Percentiles rank a stretch among this genome's conserved stretches.
Conservation (phyloP, 1,140 invertebrate genomes). For the Brachionus koreanus region DNA sequence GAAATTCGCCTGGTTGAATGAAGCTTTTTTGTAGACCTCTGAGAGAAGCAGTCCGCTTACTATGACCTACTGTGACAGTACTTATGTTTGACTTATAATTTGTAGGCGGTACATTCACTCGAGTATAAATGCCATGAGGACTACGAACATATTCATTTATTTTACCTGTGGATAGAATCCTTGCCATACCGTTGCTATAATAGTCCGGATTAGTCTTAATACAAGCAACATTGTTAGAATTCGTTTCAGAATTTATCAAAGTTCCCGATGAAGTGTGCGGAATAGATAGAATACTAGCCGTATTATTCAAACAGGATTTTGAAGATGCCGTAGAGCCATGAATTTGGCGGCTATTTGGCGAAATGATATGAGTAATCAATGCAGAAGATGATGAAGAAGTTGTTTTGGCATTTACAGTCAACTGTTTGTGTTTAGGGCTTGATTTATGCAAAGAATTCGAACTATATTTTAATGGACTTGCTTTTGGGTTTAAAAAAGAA, state of each 20-base stretch:
- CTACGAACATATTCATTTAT: conserved; percentile 34
- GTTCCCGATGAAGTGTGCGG: not conserved
- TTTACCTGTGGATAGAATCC: conserved; percentile 5
- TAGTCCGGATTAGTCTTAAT: conserved; percentile 15
- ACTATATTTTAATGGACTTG: not conserved
- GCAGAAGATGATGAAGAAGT: not conserved
- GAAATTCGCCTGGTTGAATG: not conserved
- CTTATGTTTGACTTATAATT: not conserved
- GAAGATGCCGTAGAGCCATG: not conserved
- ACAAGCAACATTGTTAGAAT: not conserved
- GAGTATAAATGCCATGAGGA: conserved; percentile 38
- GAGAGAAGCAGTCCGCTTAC: not conserved
- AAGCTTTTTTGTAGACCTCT: not conserved
- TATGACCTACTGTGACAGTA: not conserved
- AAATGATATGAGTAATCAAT: not conserved
- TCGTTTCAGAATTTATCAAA: not conserved
- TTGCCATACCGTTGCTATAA: not conserved
- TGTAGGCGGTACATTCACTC: conserved; percentile 28
- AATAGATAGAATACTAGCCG: not conserved
- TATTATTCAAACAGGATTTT: not conserved
- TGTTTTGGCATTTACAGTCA: not conserved
- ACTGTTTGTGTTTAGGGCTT: not conserved
- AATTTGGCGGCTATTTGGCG: not conserved
- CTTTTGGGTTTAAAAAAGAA: not conserved
- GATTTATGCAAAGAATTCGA: not conserved